These are phyloP conservation scores for Megaceryle torquata DNA, from an alignment of 2,113 vertebrate genomes.

Conservation along the genomic window DNA sequence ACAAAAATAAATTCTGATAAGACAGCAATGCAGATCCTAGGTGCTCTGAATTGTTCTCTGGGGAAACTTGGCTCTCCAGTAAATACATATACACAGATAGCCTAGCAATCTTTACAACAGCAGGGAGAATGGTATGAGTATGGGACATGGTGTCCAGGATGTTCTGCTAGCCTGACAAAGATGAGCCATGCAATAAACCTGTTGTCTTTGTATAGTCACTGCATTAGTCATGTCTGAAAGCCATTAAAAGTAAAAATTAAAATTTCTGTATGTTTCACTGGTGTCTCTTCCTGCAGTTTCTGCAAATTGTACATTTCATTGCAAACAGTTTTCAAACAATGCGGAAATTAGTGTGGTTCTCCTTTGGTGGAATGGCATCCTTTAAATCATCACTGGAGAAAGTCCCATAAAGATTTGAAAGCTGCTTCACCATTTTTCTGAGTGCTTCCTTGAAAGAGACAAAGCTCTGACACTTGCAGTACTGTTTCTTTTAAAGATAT, in stretches of 20 bases:
- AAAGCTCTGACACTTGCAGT: background rate
- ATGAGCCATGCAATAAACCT: background rate
- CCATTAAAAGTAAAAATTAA: background rate
- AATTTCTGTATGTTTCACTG: background rate
- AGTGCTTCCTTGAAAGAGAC: background rate
- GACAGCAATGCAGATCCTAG: background rate
- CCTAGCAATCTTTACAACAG: background rate
- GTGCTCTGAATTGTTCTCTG: background rate
- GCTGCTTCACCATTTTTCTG: background rate
- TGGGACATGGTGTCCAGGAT: background rate
- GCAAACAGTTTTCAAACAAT: background rate
- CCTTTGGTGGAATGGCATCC: background rate
- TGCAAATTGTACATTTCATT: background rate
- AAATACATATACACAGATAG: background rate
- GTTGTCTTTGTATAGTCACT: background rate
- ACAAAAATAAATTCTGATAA: background rate
- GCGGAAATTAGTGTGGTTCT: background rate
- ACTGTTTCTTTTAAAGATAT: constrained; percentile 29
- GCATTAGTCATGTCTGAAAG: background rate
- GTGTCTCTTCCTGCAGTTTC: background rate
- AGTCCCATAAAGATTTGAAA: background rate
- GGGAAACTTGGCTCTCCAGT: background rate
- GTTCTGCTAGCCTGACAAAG: background rate
- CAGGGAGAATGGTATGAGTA: background rate
- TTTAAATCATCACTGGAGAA: background rate